Conservation (phyloP, 2,888 invertebrate species). For the Drosophila cyrtoloma region DNA sequence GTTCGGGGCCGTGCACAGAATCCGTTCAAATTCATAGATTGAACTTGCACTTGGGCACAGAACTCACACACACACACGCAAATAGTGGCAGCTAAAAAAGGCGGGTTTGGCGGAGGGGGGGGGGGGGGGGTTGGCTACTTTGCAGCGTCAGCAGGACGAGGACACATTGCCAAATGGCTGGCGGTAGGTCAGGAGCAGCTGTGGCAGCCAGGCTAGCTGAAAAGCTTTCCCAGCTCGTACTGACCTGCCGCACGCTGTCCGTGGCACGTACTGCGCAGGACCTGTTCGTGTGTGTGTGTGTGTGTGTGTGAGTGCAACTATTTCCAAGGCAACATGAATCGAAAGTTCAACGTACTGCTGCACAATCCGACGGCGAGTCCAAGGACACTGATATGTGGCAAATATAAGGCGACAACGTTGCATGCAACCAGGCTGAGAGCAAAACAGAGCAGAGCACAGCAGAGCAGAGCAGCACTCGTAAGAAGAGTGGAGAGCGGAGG, state of each 20-base stretch:
- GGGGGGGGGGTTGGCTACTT: neutral
- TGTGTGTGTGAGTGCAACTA: slow-evolving; percentile 43
- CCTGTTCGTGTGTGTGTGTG: slow-evolving; percentile 19
- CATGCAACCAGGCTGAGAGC: slow-evolving; percentile 26
- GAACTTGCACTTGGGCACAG: slow-evolving; percentile 83
- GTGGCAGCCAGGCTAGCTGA: slow-evolving; percentile 18
- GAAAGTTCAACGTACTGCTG: slow-evolving; percentile 75
- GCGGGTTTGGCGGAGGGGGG: neutral
- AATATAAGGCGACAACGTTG: slow-evolving; percentile 24
- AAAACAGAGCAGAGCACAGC: neutral
- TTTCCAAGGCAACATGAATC: slow-evolving; percentile 73
- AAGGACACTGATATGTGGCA: slow-evolving; percentile 73
- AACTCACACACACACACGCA: slow-evolving; percentile 40
- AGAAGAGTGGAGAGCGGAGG: too few species aligned
- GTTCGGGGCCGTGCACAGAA: slow-evolving; percentile 79
- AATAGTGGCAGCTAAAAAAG: slow-evolving; percentile 1
- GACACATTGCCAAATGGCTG: slow-evolving; percentile 47
- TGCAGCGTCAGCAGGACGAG: slow-evolving; percentile 61
- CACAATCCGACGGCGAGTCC: slow-evolving; percentile 68
- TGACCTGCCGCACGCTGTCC: slow-evolving; percentile 71
- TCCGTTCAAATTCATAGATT: slow-evolving; percentile 80
- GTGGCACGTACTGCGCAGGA: slow-evolving; percentile 64
- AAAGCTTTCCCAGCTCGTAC: slow-evolving; percentile 44
- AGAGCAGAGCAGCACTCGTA: too few species aligned
- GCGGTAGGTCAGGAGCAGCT: slow-evolving; percentile 70